phyloP scores from a whole-genome alignment of 2,888 invertebrate genomes.

The Lamproptera curius region DNA sequence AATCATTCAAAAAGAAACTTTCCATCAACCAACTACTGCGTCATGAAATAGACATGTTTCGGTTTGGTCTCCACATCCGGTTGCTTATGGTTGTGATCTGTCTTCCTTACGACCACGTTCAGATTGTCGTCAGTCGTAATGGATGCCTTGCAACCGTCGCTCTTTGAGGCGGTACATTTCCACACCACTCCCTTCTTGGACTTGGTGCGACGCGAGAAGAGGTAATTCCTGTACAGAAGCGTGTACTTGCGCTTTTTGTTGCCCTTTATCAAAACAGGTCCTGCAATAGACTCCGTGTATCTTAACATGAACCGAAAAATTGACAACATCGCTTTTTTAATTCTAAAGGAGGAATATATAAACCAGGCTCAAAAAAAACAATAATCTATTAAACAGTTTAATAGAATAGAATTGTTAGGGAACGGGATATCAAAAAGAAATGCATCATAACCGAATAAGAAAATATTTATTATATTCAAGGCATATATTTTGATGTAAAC shows the following conservation, averaged over 20 bases:
- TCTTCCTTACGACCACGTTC: conserved; percentile 46
- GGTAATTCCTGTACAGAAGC: conserved; percentile 49
- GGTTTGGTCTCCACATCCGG: conserved; percentile 42
- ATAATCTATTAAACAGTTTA: no score
- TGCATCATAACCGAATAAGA: no score
- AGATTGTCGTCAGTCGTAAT: conserved; percentile 56
- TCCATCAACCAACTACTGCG: conserved; percentile 30
- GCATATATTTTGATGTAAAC: no score
- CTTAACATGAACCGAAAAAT: no score
- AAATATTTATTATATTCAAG: no score
- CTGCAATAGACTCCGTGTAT: conserved; percentile 35
- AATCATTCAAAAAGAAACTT: no score
- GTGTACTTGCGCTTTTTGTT: conserved; percentile 51
- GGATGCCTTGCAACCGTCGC: conserved; percentile 49
- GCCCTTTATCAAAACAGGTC: conserved; percentile 55
- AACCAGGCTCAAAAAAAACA: no score
- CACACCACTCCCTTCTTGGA: conserved; percentile 65
- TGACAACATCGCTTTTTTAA: no score
- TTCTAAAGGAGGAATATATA: no score
- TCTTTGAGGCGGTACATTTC: conserved; percentile 58
- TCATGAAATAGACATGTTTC: conserved; percentile 66
- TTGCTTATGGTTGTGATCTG: conserved; percentile 45
- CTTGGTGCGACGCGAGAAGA: conserved; percentile 48
- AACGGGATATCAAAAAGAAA: no score
- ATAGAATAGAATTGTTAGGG: no score